Evolutionary conservation across 2,113 vertebrate species (phyloP).

Genomic region (Leucosticte australis): DNA sequence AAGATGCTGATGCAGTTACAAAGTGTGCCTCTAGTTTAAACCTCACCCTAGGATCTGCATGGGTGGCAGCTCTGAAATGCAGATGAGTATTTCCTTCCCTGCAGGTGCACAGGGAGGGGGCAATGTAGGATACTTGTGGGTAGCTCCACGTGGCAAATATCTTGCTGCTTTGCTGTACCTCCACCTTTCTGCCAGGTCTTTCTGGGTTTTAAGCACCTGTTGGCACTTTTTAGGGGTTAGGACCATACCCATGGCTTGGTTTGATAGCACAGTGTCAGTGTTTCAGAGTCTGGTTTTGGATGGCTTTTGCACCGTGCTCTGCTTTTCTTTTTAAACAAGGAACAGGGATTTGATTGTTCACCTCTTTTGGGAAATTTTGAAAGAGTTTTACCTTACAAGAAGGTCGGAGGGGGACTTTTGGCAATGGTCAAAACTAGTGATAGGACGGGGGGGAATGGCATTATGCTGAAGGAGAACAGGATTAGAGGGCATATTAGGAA

Average conservation of each 20-base stretch:
- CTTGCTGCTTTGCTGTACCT: neutral
- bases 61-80: neutral
- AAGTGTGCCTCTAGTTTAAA: neutral
- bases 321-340: neutral
- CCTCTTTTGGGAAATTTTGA: neutral
- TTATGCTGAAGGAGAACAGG: neutral
- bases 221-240: neutral
- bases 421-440: neutral
- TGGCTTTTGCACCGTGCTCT: neutral
- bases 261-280: neutral
- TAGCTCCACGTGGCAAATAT: constrained; percentile 14
- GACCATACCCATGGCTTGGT: neutral
- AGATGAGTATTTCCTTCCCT: constrained; percentile 20
- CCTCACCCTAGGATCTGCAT: neutral
- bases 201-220: neutral
- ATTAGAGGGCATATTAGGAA: neutral
- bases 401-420: neutral
- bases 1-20: neutral
- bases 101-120: neutral
- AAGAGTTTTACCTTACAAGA: neutral
- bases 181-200: neutral
- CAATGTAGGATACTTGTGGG: neutral
- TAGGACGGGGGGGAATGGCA: neutral
- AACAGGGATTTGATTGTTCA: neutral
- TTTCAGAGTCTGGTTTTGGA: neutral